Conservation (phyloP, 2,797 vertebrate genomes). For the Nasua narica region DNA sequence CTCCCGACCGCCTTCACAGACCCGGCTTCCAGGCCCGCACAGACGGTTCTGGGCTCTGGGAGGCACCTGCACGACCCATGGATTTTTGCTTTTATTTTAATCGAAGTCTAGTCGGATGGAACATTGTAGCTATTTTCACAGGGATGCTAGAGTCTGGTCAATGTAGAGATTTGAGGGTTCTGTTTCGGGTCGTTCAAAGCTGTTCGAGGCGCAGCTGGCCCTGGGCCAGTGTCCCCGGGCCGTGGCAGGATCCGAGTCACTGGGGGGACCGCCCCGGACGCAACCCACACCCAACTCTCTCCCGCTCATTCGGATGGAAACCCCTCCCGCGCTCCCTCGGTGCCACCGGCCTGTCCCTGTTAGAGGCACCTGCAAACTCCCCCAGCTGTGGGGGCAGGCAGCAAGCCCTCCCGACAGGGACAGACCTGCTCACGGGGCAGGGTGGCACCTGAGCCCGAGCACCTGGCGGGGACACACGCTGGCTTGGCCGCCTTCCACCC, state of each 20-base stretch:
- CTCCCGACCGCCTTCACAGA: no score
- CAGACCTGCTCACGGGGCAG: background rate
- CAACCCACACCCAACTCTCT: background rate
- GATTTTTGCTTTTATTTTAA: background rate
- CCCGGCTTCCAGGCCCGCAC: background rate
- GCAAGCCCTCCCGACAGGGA: background rate
- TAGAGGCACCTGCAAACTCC: background rate
- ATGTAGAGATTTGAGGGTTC: no score
- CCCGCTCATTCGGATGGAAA: no score
- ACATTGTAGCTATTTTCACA: background rate
- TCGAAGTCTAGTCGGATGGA: background rate
- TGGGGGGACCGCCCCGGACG: fast-evolving
- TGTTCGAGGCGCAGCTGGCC: background rate
- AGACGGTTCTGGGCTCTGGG: background rate
- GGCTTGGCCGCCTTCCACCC: background rate
- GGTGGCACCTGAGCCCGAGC: background rate
- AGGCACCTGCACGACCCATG: background rate
- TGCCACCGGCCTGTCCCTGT: background rate
- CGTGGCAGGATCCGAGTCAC: background rate
- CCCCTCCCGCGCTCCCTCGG: background rate
- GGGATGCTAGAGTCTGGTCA: background rate
- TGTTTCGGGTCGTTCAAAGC: background rate
- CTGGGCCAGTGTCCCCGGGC: background rate
- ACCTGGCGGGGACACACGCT: background rate
- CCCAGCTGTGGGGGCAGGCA: background rate